Base-by-base conservation (phyloP, 2,888 invertebrate species). In the Hirudinaria manillensis region DNA sequence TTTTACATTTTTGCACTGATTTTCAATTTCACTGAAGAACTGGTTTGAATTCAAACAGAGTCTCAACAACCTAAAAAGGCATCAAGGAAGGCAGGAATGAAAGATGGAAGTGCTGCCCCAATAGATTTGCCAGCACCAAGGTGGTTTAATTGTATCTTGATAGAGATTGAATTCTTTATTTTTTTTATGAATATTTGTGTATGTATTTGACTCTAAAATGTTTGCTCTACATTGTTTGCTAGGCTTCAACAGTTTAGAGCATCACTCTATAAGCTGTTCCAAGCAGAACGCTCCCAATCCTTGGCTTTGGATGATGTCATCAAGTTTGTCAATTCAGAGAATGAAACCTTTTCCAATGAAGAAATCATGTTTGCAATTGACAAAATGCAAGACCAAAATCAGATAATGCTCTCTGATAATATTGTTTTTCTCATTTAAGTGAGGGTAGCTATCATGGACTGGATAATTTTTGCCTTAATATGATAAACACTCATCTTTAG, bases 321-420 rank as follows among this genome's bases (percentile, higher is more conserved):
- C 13, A 87, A 89, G 16, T 89, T 89, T 82, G 86, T 94, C 38
- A 90, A 90, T 83, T 87, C 88, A 61, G 88, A 90, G 56, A 80
- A 82, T 72, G 76, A 79, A 10, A 80, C 81, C 7, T 86, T 86
- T 80, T 87, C 88, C 0, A 83, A 87, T 1, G 88, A 85, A 0
- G 96, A 97, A 87, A 87, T 95, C 7, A 86, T 88, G 66, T 90
- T 91, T 0, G 95, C 94, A 2, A 87, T 97, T 19, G 87, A 89
- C 19, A 88, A 88, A 77, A 94, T 97, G 94, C 91, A 91, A 3
- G 90, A 91, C 55, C 93, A 92, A 79, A 96, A 95, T 87, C 93
- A 93, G 84, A 89, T 96, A 77, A 95, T 97, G 95, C 87, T 93
- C 81, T 82, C 84, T 3, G 83, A 84, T 77, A 81, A 83, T 72